Percentiles rank a stretch among this genome's conserved stretches.
These are phyloP conservation scores for Pavo muticus DNA, from an alignment of 2,113 vertebrate species.

Conservation along the genomic window DNA sequence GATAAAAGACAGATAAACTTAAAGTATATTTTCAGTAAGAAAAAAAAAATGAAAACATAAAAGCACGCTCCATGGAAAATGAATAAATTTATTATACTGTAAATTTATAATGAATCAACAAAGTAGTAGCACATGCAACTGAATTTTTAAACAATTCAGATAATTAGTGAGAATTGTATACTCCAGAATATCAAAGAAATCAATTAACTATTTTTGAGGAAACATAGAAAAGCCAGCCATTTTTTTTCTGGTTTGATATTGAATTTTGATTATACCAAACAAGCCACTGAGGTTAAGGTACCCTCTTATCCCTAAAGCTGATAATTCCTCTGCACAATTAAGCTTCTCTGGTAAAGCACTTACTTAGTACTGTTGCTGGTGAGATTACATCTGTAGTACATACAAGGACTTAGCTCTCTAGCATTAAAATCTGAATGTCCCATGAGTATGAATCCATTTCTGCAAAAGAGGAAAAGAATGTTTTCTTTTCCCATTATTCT, in stretches of 20 bases:
- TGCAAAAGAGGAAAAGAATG: background rate
- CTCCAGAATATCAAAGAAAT: background rate
- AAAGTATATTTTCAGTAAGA: background rate
- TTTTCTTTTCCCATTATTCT: background rate
- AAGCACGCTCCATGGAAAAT: background rate
- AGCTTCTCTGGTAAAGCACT: background rate
- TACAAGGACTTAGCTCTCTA: background rate
- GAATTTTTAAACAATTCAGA: background rate
- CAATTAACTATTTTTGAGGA: background rate
- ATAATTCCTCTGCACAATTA: background rate
- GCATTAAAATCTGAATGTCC: background rate
- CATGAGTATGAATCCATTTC: background rate
- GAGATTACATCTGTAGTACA: background rate
- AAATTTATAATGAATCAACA: background rate
- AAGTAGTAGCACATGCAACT: background rate
- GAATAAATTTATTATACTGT: background rate
- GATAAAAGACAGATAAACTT: background rate
- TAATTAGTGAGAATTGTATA: background rate
- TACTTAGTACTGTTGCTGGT: rapidly evolving
- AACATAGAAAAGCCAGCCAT: background rate
- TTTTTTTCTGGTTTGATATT: background rate
- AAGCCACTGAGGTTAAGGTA: background rate
- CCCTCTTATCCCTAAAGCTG: background rate
- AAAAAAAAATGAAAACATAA: background rate
- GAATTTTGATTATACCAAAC: background rate